Conservation (phyloP, 2,113 vertebrate genomes). For the Mesitornis unicolor region DNA sequence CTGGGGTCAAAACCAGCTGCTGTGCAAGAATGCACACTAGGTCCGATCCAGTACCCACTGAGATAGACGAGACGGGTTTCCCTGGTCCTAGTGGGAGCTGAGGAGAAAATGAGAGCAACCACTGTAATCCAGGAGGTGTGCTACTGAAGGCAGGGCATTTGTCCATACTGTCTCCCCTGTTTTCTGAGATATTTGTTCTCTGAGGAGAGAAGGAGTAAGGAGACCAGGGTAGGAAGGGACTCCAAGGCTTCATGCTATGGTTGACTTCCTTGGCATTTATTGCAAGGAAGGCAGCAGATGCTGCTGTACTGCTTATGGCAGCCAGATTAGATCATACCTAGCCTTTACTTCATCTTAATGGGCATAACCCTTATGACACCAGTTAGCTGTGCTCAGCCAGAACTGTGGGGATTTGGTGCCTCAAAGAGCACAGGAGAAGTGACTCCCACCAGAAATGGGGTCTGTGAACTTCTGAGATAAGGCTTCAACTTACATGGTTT, state of each 20-base stretch:
- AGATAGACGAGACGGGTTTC: neutral
- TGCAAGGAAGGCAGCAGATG: neutral
- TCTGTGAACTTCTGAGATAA: neutral
- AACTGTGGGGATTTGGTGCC: neutral
- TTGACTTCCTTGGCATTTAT: neutral
- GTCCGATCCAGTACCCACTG: neutral
- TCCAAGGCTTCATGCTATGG: neutral
- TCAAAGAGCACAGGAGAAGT: neutral
- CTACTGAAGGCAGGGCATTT: neutral
- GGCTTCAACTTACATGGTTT: neutral
- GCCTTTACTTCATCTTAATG: neutral
- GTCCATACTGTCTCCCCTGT: too few species aligned
- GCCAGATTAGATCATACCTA: neutral
- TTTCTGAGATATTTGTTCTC: too few species aligned
- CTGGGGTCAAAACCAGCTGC: neutral
- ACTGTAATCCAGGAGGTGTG: neutral
- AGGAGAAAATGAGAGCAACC: neutral
- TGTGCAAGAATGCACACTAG: neutral
- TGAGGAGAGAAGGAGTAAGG: too few species aligned
- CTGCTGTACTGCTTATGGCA: neutral
- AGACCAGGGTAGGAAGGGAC: neutral
- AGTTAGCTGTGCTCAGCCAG: neutral
- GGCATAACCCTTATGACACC: neutral
- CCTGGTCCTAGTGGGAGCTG: neutral
- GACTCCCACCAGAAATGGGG: neutral